Percentiles rank a stretch among this genome's conserved stretches.
Conservation (phyloP, 2,113 vertebrate species). For the Sterna hirundo region DNA sequence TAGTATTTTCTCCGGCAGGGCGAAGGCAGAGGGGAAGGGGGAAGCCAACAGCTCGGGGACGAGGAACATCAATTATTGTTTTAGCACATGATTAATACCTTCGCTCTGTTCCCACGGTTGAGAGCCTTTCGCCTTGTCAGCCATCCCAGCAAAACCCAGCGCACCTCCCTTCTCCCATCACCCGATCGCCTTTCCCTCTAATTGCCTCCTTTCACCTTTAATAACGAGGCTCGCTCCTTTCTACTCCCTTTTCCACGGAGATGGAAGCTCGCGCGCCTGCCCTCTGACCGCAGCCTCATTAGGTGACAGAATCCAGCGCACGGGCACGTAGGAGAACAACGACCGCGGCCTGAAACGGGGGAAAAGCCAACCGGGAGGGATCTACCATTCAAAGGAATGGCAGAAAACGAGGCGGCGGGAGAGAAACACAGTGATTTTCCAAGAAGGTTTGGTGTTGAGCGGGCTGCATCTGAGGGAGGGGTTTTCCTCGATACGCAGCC, state of each 20-base stretch:
- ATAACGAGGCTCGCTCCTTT: conserved; percentile 10
- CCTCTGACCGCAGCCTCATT: neutral
- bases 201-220: conserved; percentile 58
- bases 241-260: neutral
- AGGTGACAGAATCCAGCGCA: neutral
- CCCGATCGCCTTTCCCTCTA: neutral
- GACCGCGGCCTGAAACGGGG: neutral
- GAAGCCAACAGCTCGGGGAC: neutral
- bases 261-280: neutral
- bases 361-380: neutral
- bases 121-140: conserved; percentile 39
- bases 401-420: neutral
- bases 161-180: neutral
- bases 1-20: neutral
- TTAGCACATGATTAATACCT: conserved; percentile 51
- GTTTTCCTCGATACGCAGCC: neutral
- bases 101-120: neutral
- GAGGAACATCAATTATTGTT: conserved; percentile 36
- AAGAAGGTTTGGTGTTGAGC: neutral
- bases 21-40: neutral
- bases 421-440: neutral
- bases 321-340: neutral
- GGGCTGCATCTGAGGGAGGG: neutral
- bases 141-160: neutral
- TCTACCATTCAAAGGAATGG: neutral